Base-by-base conservation (phyloP, 2,113 vertebrate species). In the Circaetus cinerascens region DNA sequence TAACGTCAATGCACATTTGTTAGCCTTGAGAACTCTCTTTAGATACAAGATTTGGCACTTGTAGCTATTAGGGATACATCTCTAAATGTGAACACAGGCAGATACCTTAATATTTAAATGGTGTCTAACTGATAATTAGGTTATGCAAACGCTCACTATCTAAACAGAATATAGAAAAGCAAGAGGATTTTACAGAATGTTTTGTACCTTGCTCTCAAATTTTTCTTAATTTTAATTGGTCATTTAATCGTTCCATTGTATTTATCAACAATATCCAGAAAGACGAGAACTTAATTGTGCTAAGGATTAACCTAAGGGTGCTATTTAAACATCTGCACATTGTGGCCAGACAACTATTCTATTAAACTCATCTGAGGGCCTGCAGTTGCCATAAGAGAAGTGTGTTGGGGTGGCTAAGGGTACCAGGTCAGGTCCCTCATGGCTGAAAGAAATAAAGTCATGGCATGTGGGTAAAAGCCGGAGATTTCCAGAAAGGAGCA, bases 401-500 rank as follows among this genome's bases (percentile, higher is more conserved):
- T n/a, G 25, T 63, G 19, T 59, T 75, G 36, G 13, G 4, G 2
- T 59, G 38, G 13, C 43, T 45, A 16, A 72, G 21, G 34, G 30
- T 30, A 27, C 8, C 29, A 59, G 4, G 6, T 50, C 34, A 38
- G 23, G 16, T 45, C 26, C 8, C 7, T 82, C 13, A 8, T 13
- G 34, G 6, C 45, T 81, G 23, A 93, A 79, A 77, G 23, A 93
- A 83, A 77, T 27, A 12, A 73, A 80, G 20, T 26, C 9, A 48
- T 25, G 15, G 29, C 11, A n/a, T 57, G 6, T 75, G 26, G 30
- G 10, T 72, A 30, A 77, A 40, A 7, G 0, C 0, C n/a, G 62
- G 32, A 68, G 14, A 34, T 79, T 80, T 93, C 22, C 38, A 74
- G n/a, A 66, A 91, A 77, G 34, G 4, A 51, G 17, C 7, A 13